Base-by-base conservation (phyloP, 2,113 vertebrate species). In the Cheilinus undulatus region DNA sequence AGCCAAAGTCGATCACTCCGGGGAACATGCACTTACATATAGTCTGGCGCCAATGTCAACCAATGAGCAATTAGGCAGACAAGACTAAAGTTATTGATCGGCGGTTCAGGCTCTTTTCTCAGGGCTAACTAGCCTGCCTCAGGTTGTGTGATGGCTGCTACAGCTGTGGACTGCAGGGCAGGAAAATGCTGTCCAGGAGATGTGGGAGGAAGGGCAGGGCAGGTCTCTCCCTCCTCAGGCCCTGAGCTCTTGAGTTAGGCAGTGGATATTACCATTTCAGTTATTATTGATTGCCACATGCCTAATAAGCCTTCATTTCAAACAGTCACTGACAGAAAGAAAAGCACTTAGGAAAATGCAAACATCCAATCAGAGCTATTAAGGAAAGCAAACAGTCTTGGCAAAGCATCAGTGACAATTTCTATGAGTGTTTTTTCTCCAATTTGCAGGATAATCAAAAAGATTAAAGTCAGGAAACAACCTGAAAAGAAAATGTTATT, bases 51-150 rank as follows among this genome's bases (percentile, higher is more conserved):
- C 91, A 94, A 89, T 94, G 92, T 93, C 92, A 93, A 83, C 92
- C 94, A 95, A 95, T 93, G 91, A 95, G 93, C 94, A 95, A 95
- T 95, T 95, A 95, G 91, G 89, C 86, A 93, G 93, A 94, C 93
- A 94, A 93, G 92, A 91, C 87, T 92, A 71, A 92, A 92, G 89
- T 90, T 94, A 94, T 93, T 71, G 92, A 96, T 95, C 92, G 43
- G 68, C 66, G 83, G 75, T 84, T 86, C 76, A 82, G 84, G 80
- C 79, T 88, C 80, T 91, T 89, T 88, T 89, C 78, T 86, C 69
- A 67, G 87, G 91, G 93, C 93, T 92, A 92, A 91, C 82, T 81
- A 90, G 92, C 60, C 87, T 85, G 73, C 90, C 89, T 62, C 88
- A 89, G 92, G 91, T 83, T 90, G 88, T 83, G 86, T 84, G 86